Evolutionary conservation across 2,888 invertebrate species (phyloP).

Genomic region (Epistrophe grossulariae): DNA sequence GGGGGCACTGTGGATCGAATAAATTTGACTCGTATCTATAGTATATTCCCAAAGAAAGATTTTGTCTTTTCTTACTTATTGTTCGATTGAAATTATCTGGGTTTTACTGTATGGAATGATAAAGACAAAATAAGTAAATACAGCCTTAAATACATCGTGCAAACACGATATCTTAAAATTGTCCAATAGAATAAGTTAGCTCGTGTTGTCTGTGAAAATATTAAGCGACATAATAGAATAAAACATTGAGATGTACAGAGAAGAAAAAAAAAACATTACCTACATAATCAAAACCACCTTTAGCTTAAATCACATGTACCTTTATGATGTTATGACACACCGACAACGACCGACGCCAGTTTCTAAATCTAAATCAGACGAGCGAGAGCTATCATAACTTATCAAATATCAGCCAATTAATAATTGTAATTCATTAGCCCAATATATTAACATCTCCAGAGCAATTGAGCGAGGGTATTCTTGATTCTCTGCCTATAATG

Average conservation of each 20-base stretch:
- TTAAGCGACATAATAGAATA: neutral
- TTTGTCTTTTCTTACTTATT: too few species aligned
- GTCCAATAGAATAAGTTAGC: neutral
- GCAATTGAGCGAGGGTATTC: neutral
- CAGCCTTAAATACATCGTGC: neutral
- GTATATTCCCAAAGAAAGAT: too few species aligned
- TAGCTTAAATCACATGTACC: constrained; percentile 53
- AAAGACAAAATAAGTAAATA: neutral
- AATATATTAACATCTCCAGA: constrained; percentile 30
- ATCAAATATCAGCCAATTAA: constrained; percentile 50
- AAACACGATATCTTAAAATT: neutral
- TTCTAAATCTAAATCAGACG: constrained; percentile 25
- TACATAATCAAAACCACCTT: constrained; percentile 9
- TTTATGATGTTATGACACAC: constrained; percentile 42
- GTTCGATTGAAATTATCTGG: neutral
- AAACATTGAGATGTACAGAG: neutral
- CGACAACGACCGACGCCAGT: neutral
- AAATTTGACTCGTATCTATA: too few species aligned
- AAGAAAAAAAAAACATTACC: neutral
- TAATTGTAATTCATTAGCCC: constrained; percentile 59
- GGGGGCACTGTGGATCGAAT: too few species aligned
- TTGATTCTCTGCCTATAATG: neutral
- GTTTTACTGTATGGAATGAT: constrained; percentile 1
- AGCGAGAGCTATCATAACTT: constrained; percentile 27
- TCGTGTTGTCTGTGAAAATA: neutral